A percentile compares a stretch with the other conserved stretches of the same genome.
Conservation (phyloP, 2,113 vertebrate species). For the Dunckerocampus dactyliophorus region DNA sequence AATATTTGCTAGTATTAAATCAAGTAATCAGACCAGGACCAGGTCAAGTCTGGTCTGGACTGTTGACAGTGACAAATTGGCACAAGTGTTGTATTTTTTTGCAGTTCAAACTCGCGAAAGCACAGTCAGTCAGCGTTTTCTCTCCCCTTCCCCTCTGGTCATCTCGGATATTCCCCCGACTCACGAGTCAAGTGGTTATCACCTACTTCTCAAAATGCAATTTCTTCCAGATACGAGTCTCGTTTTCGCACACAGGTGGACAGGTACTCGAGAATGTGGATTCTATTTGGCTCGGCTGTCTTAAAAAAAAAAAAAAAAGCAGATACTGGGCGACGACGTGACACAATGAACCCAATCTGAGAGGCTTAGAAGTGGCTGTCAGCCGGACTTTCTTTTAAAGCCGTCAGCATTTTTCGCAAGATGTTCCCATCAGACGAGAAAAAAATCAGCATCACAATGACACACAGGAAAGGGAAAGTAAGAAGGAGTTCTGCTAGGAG, state of each 20-base stretch:
- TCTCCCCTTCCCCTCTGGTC: conserved; percentile 11
- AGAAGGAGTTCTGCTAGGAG: conserved; percentile 3
- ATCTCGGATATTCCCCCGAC: conserved; percentile 9
- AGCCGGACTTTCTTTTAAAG: neutral
- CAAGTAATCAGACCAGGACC: conserved; percentile 39
- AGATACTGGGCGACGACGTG: neutral
- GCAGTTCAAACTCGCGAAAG: conserved; percentile 50
- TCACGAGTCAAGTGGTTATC: conserved; percentile 36
- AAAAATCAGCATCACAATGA: neutral
- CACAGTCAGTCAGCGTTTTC: conserved; percentile 31
- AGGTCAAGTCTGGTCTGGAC: conserved; percentile 39
- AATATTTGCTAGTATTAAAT: conserved; percentile 15
- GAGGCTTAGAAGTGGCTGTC: neutral
- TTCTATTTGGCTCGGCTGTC: conserved; percentile 9
- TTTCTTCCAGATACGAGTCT: conserved; percentile 10
- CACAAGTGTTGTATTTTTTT: conserved; percentile 39
- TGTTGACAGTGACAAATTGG: conserved; percentile 64
- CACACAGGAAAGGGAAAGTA: neutral
- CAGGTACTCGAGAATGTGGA: neutral
- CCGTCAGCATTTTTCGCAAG: neutral
- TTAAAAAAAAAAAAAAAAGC: neutral
- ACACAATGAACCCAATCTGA: conserved; percentile 3
- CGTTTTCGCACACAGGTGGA: conserved; percentile 1
- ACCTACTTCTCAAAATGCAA: conserved; percentile 5
- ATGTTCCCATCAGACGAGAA: neutral